Evolutionary conservation across 2,113 vertebrate species (phyloP).

Genomic region (Phylloscopus trochilus): DNA sequence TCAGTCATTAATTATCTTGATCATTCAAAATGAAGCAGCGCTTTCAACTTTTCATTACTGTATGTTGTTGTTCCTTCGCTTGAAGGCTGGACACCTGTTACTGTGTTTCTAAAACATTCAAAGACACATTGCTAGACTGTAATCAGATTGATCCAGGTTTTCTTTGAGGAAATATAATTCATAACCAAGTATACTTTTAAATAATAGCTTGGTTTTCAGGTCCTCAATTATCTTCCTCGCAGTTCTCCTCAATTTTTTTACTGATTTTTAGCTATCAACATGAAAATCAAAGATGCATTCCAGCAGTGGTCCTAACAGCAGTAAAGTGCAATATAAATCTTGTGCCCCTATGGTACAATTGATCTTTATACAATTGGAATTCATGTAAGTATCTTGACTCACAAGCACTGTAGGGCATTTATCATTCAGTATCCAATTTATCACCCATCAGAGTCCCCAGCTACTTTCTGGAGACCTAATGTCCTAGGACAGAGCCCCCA

Average conservation of each 20-base stretch:
- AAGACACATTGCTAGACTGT: background rate
- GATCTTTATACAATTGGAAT: background rate
- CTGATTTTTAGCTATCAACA: background rate
- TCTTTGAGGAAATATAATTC: background rate
- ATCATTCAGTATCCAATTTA: background rate
- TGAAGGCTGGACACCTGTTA: background rate
- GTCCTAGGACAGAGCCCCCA: background rate
- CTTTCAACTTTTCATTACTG: background rate
- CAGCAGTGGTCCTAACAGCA: background rate
- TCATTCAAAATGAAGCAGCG: background rate
- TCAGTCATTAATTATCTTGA: background rate
- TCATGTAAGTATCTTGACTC: background rate
- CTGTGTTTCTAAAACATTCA: background rate
- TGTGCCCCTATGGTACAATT: background rate
- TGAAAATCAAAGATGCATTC: background rate
- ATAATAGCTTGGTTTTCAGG: background rate
- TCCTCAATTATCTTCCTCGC: background rate
- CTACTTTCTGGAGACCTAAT: background rate
- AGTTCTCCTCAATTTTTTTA: background rate
- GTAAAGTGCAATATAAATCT: background rate
- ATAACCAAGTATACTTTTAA: background rate
- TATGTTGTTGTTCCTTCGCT: background rate
- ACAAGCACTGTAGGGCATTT: background rate
- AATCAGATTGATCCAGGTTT: background rate
- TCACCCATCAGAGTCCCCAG: background rate